Conservation (phyloP, 2,797 vertebrate species). For the Scarus forsteni region DNA sequence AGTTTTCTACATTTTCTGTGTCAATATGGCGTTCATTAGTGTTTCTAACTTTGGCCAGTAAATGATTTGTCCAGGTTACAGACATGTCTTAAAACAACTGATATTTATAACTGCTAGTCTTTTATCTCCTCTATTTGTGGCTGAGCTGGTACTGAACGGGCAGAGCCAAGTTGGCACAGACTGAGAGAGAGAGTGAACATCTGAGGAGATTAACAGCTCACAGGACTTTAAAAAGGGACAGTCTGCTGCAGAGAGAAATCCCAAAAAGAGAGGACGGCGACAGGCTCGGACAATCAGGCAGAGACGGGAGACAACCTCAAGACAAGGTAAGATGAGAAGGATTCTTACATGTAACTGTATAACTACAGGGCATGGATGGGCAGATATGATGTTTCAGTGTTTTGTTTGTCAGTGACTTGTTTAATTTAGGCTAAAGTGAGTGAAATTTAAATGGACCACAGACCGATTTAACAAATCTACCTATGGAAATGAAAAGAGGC, state of each 20-base stretch:
- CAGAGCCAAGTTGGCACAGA: conserved; percentile 29
- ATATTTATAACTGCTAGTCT: conserved; percentile 27
- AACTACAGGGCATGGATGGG: background rate
- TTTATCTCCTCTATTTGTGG: conserved; percentile 54
- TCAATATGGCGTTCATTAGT: too few species aligned
- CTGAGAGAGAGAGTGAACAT: conserved; percentile 25
- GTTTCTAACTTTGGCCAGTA: background rate
- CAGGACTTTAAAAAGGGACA: conserved; percentile 55
- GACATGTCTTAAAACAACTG: conserved; percentile 13
- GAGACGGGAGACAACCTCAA: conserved; percentile 21
- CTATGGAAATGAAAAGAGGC: too few species aligned
- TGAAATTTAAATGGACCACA: background rate
- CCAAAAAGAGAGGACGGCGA: conserved; percentile 11
- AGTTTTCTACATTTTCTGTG: too few species aligned
- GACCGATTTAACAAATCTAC: background rate
- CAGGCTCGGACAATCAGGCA: conserved; percentile 28
- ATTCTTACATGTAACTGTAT: background rate
- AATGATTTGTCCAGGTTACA: conserved; percentile 8
- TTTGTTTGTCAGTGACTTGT: background rate
- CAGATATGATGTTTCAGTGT: background rate
- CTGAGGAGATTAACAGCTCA: conserved; percentile 61
- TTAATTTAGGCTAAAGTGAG: conserved; percentile 15
- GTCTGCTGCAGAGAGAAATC: conserved; percentile 13
- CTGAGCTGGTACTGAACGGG: conserved; percentile 44
- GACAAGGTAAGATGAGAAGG: conserved; percentile 46